Conservation (phyloP, 2,113 vertebrate genomes). For the Anser brachyrhynchus region DNA sequence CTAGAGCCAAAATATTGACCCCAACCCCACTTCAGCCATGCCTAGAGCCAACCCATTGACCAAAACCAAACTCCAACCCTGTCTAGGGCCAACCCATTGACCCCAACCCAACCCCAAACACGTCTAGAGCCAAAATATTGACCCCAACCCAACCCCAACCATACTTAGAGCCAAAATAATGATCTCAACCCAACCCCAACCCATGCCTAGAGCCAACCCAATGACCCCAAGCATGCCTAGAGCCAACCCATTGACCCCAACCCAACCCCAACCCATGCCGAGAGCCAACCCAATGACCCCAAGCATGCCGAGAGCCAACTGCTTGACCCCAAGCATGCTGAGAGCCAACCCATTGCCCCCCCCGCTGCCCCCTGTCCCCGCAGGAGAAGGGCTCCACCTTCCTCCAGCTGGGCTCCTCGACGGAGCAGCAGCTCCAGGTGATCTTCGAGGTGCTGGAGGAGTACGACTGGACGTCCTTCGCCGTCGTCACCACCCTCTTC, state of each 20-base stretch:
- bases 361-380: neutral
- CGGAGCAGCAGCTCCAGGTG: conserved; percentile 91
- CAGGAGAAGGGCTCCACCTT: conserved; percentile 94
- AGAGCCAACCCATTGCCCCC: neutral
- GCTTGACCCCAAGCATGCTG: too few relatives aligned
- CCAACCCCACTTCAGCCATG: too few relatives aligned
- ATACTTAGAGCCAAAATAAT: rapidly evolving
- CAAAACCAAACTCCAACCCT: neutral
- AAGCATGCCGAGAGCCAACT: neutral
- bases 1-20: too few relatives aligned
- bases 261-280: too few relatives aligned
- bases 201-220: rapidly evolving
- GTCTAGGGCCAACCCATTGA: too few relatives aligned
- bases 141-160: neutral
- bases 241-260: rapidly evolving
- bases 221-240: neutral
- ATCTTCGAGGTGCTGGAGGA: conserved; percentile 96
- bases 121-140: neutral
- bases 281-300: rapidly evolving
- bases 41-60: neutral
- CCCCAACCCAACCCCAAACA: rapidly evolving
- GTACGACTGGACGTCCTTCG: conserved; percentile 95
- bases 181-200: too few relatives aligned
- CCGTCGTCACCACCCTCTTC: conserved; percentile 89
- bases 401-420: conserved; percentile 93